Conservation (phyloP, 2,888 invertebrate species). For the Troides oblongomaculatus region DNA sequence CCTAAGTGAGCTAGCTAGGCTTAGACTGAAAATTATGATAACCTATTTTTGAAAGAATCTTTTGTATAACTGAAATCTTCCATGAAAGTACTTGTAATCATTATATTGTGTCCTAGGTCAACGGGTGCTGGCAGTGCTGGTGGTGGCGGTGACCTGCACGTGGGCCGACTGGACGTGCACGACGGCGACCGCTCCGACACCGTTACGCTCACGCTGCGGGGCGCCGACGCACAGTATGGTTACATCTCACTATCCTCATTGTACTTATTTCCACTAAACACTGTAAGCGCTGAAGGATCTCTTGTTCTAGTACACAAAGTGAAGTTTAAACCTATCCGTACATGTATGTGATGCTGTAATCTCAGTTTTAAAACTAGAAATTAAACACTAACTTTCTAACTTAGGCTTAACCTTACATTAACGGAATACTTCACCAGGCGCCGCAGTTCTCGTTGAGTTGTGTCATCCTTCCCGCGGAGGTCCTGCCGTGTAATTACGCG, state of each 20-base stretch:
- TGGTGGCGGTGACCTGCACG: constrained; percentile 57
- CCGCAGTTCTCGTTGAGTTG: background rate
- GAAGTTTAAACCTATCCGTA: no score
- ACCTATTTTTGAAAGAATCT: no score
- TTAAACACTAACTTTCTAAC: no score
- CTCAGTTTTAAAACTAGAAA: no score
- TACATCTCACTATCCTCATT: no score
- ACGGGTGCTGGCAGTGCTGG: constrained; percentile 41
- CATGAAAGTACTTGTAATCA: no score
- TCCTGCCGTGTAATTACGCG: background rate
- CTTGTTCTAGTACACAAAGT: background rate
- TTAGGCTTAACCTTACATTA: no score
- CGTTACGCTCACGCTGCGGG: constrained; percentile 85
- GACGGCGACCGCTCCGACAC: constrained; percentile 91
- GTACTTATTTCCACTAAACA: background rate
- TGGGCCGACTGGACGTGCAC: constrained; percentile 89
- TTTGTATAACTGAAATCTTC: no score
- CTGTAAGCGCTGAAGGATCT: background rate
- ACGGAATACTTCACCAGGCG: no score
- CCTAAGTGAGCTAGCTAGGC: no score
- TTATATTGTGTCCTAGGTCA: constrained; percentile 31
- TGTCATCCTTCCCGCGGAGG: background rate
- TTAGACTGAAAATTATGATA: no score
- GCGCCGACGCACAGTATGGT: constrained; percentile 83
- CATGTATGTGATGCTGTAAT: no score